These are phyloP conservation scores for Halcyon badia DNA, from an alignment of 2,797 vertebrate genomes.

Conservation along the genomic window DNA sequence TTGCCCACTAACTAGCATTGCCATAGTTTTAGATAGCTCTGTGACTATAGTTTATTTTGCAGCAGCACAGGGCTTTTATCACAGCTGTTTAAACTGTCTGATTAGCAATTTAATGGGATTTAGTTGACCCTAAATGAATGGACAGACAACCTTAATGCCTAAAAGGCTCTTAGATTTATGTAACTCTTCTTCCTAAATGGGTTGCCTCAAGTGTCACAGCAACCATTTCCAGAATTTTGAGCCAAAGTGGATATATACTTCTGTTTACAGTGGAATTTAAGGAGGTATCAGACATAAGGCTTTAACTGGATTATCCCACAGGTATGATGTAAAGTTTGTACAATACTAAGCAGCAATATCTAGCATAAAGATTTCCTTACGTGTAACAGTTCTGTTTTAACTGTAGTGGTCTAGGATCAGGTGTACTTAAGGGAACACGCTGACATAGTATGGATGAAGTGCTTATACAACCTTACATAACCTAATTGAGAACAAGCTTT, in stretches of 20 bases:
- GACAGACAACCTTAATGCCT: background rate
- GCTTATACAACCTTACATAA: background rate
- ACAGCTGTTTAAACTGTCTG: background rate
- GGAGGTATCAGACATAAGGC: background rate
- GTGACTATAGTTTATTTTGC: background rate
- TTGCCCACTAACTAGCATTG: fast-evolving
- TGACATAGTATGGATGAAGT: background rate
- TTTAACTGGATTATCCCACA: background rate
- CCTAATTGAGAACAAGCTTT: background rate
- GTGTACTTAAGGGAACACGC: background rate
- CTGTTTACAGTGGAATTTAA: background rate
- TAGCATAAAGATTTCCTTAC: background rate
- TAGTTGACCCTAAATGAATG: conserved; percentile 14
- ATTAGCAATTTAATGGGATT: conserved; percentile 17
- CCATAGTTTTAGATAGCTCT: background rate
- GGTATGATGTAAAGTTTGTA: background rate
- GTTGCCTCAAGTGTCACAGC: background rate
- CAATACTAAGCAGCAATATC: background rate
- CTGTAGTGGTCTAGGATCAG: background rate
- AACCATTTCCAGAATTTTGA: background rate
- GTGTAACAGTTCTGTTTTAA: background rate
- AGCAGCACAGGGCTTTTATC: background rate
- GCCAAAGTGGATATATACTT: background rate
- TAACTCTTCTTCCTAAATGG: background rate
- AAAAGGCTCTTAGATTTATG: background rate